Base-by-base conservation (phyloP, 2,888 invertebrate species). In the Lumbricus terrestris region DNA sequence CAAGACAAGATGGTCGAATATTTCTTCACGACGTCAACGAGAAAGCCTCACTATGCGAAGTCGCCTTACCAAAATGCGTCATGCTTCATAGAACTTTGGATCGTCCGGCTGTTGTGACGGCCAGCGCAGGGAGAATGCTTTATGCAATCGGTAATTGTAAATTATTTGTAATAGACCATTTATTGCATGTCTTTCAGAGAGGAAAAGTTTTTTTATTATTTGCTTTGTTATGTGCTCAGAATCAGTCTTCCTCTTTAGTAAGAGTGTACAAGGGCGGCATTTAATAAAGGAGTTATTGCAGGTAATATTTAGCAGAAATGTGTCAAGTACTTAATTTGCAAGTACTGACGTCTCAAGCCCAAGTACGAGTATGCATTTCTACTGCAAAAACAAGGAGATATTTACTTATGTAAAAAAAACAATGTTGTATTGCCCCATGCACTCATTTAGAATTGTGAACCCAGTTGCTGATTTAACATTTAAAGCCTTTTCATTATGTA, bases 1-100 rank as follows among this genome's bases (percentile, higher is more conserved):
- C 33, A 85, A 85, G 85, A 85, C 34, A 85, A 85, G 85, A 85
- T 85, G 85, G 35, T 33, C 85, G 85, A 85, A 85, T 85, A 85
- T 85, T 85, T 37, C 85, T 85, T 85, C 85, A 85, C 16, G 37
- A 85, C 85, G 35, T 85, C 34, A 18, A 15, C 23, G n/a, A 35
- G 35, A 85, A 85, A 37, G 85, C 34, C 6, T 18, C 35, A 6
- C 37, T 85, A 37, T 85, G 35, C 35, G 85, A 85, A 85, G 85
- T 85, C 8, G 85, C 85, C 34, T 85, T 85, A 37, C 85, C 85
- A 85, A 23, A 85, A 34, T 85, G 35, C 85, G 8, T 16, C n/a
- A 69, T n/a, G 23, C 69, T 69, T 69, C 69, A 69, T n/a, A n/a
- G 69, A n/a, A 16, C 69, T n/a, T 69, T 69, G 29, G n/a, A 69